Percentiles rank a stretch among this genome's conserved stretches.
Conservation (phyloP, 2,113 vertebrate species). For the Larimichthys crocea region DNA sequence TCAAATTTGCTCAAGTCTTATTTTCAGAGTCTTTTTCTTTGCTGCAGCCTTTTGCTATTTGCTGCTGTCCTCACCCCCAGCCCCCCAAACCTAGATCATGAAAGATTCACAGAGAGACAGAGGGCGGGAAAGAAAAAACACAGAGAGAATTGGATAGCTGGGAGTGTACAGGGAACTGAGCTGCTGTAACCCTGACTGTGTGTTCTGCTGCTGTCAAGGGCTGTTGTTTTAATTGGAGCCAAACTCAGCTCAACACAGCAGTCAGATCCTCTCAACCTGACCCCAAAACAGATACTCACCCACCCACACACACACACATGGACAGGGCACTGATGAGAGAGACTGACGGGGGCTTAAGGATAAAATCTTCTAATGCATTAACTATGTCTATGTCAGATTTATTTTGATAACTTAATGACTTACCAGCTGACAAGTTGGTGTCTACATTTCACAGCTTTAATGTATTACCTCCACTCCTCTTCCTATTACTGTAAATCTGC, state of each 20-base stretch:
- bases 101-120: slow-evolving; percentile 50
- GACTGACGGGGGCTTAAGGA: not conserved
- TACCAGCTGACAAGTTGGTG: not conserved
- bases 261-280: slow-evolving; percentile 56
- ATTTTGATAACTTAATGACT: not conserved
- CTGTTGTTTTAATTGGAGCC: slow-evolving; percentile 71
- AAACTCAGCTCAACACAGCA: slow-evolving; percentile 55
- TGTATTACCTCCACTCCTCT: not conserved
- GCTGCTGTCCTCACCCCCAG: slow-evolving; percentile 1
- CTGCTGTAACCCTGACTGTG: slow-evolving; percentile 49
- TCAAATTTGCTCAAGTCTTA: not conserved
- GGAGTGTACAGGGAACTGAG: slow-evolving; percentile 21
- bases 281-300: slow-evolving; percentile 51
- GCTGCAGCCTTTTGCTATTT: not conserved
- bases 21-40: not conserved
- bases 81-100: not conserved
- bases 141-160: slow-evolving; percentile 27
- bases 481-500: not conserved
- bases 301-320: not conserved
- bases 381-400: not conserved
- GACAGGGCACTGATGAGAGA: not conserved
- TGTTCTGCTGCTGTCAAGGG: slow-evolving; percentile 66
- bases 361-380: not conserved
- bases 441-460: not conserved
- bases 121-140: slow-evolving; percentile 12